Conservation (phyloP, 2,888 invertebrate genomes). For the Auanema freiburgensis region DNA sequence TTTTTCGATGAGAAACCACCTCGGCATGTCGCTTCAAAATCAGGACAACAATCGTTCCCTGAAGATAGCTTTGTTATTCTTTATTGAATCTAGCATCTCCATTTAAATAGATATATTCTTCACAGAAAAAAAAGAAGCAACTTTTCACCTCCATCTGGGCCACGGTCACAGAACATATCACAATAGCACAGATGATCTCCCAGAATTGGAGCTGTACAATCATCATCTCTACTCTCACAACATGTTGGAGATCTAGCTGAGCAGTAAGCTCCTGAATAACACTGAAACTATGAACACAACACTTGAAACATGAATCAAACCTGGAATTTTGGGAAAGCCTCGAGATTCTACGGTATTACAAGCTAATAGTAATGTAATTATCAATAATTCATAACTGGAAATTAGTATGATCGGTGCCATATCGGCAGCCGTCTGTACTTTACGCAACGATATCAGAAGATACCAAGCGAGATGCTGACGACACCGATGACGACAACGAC, state of each 20-base stretch:
- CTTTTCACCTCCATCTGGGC: conserved; percentile 37
- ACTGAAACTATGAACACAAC: too few relatives aligned
- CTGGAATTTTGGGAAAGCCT: too few relatives aligned
- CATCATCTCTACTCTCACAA: conserved; percentile 78
- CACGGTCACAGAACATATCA: conserved; percentile 70
- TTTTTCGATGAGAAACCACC: conserved; percentile 62
- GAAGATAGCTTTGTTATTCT: conserved; percentile 31
- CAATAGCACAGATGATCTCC: conserved; percentile 85
- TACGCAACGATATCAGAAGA: too few relatives aligned
- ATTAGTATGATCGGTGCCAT: too few relatives aligned
- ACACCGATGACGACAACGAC: too few relatives aligned
- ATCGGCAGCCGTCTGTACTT: too few relatives aligned
- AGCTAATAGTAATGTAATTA: too few relatives aligned
- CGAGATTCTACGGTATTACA: too few relatives aligned
- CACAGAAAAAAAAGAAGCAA: not conserved
- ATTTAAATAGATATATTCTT: not conserved
- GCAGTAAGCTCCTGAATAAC: conserved; percentile 60
- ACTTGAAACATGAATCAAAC: too few relatives aligned
- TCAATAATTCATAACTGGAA: too few relatives aligned
- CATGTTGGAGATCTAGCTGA: conserved; percentile 68
- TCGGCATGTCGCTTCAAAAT: conserved; percentile 78
- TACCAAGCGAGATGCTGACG: too few relatives aligned
- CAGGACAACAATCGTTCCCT: conserved; percentile 87
- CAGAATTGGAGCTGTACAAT: conserved; percentile 78
- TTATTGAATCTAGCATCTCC: not conserved